Evolutionary conservation across 2,113 vertebrate genomes (phyloP), one percentile per base, ranked within the genome.

Genomic region (Boulengeromyrus knoepffleri): DNA sequence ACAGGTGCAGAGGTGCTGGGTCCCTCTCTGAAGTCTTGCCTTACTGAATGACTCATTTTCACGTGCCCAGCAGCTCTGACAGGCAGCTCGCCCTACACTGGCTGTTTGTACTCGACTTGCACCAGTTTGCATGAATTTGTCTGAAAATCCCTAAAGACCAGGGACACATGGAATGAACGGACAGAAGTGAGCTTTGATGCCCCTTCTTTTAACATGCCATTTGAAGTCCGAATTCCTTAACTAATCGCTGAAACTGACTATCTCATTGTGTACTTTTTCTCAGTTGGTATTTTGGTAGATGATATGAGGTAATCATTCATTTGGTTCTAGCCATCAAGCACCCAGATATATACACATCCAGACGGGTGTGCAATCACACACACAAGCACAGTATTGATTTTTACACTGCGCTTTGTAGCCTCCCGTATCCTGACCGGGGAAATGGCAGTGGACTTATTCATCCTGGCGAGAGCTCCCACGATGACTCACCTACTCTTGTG

Each of bases 401-500:
- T 91, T 92, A 90, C 91, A 91, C 90, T 91, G 92, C 90, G 88
- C 91, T 77, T 92, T 91, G 91, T 66, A 91, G 86, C 92, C 93
- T 94, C 92, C 92, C 90, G 91, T 83, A 91, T 93, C 92, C 92
- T 91, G 90, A 86, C 89, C 90, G 27, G 74, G 90, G 91, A 94
- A 90, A 91, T 90, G 89, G 6, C 52, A 91, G 92, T 50, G 92
- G 90, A 92, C 90, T 93, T 91, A 85, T 88, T 94, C 92, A 85
- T 0, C 12, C 42, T 88, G 70, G 24, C 58, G 13, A 89, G 91
- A 85, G 77, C 91, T 92, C 92, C 91, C 92, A 58, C 66, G 83
- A 90, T 94, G 94, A 95, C 91, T 95, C 94, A 92, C 87, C 85
- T 94, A 42, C 91, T 93, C 91, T 92, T 94, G 88, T 93, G 88